Conservation (phyloP, 2,113 vertebrate genomes). For the Aix galericulata region DNA sequence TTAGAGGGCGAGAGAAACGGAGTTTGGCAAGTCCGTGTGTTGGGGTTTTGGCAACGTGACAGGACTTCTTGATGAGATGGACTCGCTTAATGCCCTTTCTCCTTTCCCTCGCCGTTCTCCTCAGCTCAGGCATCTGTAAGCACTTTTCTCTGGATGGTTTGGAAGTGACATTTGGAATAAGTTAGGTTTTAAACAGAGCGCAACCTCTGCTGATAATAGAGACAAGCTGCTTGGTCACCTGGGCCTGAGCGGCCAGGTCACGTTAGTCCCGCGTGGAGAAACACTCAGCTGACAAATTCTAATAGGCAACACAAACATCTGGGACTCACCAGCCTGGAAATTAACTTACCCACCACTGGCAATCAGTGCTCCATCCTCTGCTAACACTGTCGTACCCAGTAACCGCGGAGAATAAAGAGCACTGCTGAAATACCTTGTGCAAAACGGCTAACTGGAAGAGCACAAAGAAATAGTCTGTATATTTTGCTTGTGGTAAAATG, state of each 20-base stretch:
- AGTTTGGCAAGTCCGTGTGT: neutral
- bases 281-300: neutral
- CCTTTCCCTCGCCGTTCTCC: neutral
- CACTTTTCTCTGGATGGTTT: neutral
- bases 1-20: neutral
- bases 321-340: neutral
- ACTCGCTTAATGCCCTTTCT: neutral
- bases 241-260: neutral
- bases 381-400: neutral
- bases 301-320: neutral
- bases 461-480: neutral
- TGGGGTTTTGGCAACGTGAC: neutral
- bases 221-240: neutral
- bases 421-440: neutral
- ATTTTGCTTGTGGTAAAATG: neutral
- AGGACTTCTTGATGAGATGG: neutral
- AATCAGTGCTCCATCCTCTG: neutral
- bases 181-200: neutral
- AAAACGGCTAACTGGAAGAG: neutral
- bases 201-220: neutral
- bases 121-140: slow-evolving; percentile 1
- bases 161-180: neutral
- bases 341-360: neutral
- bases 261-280: neutral
- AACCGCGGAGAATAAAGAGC: neutral